Evolutionary conservation across 2,797 vertebrate species (phyloP).

Genomic region (Enteromius thamalakanensis): DNA sequence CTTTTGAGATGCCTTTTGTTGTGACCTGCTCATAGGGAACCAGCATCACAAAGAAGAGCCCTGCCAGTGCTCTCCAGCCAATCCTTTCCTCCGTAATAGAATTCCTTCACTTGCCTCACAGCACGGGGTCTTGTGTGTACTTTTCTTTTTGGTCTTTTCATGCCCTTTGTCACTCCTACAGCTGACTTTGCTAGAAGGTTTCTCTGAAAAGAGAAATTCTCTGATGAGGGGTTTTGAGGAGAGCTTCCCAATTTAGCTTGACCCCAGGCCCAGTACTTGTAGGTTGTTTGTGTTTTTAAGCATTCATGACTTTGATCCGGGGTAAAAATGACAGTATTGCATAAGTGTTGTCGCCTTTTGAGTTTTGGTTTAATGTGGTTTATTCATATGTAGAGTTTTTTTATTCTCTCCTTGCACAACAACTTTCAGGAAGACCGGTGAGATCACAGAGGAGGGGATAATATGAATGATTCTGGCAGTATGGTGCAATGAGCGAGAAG

Average conservation of each 20-base stretch:
- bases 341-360: not conserved
- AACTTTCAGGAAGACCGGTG: constrained; percentile 1
- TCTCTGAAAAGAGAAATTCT: constrained; percentile 55
- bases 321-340: not conserved
- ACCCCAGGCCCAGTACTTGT: constrained; percentile 59
- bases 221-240: constrained; percentile 61
- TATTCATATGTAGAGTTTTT: not conserved
- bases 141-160: constrained; percentile 63
- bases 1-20: constrained; percentile 68
- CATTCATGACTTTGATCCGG: constrained; percentile 8
- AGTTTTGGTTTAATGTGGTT: constrained; percentile 5
- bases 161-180: constrained; percentile 51
- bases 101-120: constrained; percentile 59
- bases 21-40: constrained; percentile 64
- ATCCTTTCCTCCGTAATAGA: constrained; percentile 58
- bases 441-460: not conserved
- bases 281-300: constrained; percentile 25
- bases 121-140: constrained; percentile 61
- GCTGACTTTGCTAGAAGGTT: constrained; percentile 53
- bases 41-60: constrained; percentile 70
- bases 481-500: constrained; percentile 22
- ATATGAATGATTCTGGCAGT: constrained; percentile 24
- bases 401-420: not conserved
- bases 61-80: constrained; percentile 60
- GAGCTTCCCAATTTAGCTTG: constrained; percentile 59